These are phyloP conservation scores for Pachypanchax playfairii DNA, from an alignment of 2,113 vertebrate species.

Conservation along the genomic window DNA sequence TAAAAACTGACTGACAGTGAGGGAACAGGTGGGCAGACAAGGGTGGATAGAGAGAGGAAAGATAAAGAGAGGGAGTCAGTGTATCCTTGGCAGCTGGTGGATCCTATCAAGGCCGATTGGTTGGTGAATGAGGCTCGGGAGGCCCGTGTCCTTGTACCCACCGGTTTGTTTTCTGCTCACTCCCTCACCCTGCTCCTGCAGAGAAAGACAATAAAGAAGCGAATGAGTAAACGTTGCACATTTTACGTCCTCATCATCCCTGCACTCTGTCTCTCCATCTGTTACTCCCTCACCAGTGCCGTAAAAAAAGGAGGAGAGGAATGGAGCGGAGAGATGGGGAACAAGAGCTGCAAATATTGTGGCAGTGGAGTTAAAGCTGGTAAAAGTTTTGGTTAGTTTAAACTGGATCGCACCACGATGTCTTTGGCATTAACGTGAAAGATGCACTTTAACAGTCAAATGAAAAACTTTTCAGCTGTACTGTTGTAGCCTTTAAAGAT, in stretches of 20 bases:
- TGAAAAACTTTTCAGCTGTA: background rate
- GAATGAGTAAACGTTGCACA: slow-evolving; percentile 80
- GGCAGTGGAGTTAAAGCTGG: slow-evolving; percentile 23
- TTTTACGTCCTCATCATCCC: slow-evolving; percentile 89
- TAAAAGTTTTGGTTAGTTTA: slow-evolving; percentile 38
- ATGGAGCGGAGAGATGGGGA: slow-evolving; percentile 7
- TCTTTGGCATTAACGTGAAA: background rate
- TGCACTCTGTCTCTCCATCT: slow-evolving; percentile 73
- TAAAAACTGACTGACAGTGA: slow-evolving; percentile 71
- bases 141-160: slow-evolving; percentile 89
- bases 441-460: background rate
- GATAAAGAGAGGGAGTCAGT: slow-evolving; percentile 68
- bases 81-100: slow-evolving; percentile 88
- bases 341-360: slow-evolving; percentile 14
- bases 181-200: slow-evolving; percentile 76
- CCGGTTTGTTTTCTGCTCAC: slow-evolving; percentile 83
- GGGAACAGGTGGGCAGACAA: slow-evolving; percentile 61
- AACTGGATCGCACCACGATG: slow-evolving; percentile 5
- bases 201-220: slow-evolving; percentile 80
- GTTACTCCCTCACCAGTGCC: slow-evolving; percentile 74
- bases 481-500: too few relatives aligned
- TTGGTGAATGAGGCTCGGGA: slow-evolving; percentile 86
- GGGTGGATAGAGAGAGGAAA: slow-evolving; percentile 53
- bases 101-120: slow-evolving; percentile 84
- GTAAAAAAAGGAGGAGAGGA: slow-evolving; percentile 42